Base-by-base conservation (phyloP, 2,113 vertebrate species). In the Chionis minor region DNA sequence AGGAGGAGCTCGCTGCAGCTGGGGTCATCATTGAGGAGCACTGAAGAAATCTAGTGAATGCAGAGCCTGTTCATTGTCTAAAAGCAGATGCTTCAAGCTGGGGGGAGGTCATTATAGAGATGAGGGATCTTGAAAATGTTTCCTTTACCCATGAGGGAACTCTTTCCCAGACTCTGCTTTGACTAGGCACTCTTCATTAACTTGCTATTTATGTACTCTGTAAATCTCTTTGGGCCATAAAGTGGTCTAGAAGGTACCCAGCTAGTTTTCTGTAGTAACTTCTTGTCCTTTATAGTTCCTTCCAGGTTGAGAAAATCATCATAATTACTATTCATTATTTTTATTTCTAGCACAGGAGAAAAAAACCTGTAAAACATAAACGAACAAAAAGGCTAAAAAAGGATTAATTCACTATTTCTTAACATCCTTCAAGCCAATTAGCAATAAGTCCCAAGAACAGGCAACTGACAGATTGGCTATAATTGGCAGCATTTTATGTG, bases 361-460 rank as follows among this genome's bases (percentile, higher is more conserved):
- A 30, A 18, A 23, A 12, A 7, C 9, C 4, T 0, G 19, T 69
- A 70, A 81, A 69, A 47, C 24, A 19, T 42, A 84, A 85, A 85
- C 54, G 27, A 95, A 65, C 56, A 77, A 70, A 91, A 91, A 66
- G 33, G 24, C 23, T 45, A 40, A 27, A 77, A 83, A 87, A 54
- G 12, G 45, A 72, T 81, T 69, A 65, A 79, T 85, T 82, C 38
- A 40, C 30, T 77, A 8, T 91, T 88, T 94, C 32, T 84, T 92
- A 88, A 51, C 61, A 67, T 73, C 65, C 78, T 90, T 91, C 86
- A 73, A 91, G 63, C 40, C 62, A 94, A 54, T 88, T 95, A 94
- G 62, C 42, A 28, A 19, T 21, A 66, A 84, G 67, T 90, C 74
- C 83, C 62, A 66, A 28, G 86, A 87, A 94, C 4, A 96, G 89